Conservation (phyloP, 2,113 vertebrate genomes). For the Centrocercus urophasianus region DNA sequence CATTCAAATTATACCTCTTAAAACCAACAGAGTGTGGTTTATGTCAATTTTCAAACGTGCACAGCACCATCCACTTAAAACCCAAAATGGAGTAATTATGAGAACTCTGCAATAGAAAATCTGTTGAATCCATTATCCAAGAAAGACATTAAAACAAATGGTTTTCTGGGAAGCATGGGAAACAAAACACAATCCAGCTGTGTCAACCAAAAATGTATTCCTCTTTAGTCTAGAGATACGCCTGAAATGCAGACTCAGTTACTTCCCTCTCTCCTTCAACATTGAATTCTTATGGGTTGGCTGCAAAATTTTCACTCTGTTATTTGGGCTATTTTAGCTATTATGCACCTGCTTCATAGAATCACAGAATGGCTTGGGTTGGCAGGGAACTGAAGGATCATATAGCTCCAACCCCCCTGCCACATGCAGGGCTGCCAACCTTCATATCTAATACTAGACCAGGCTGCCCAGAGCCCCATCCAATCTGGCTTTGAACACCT, state of each 20-base stretch:
- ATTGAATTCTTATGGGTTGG: neutral
- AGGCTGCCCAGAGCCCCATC: too few relatives aligned
- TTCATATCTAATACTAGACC: too few relatives aligned
- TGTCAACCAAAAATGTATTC: neutral
- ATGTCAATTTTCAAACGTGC: neutral
- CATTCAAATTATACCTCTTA: neutral
- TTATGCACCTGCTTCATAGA: neutral
- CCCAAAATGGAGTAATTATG: neutral
- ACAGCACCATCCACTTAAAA: neutral
- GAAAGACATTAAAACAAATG: neutral
- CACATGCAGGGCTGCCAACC: too few relatives aligned
- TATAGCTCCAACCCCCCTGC: too few relatives aligned
- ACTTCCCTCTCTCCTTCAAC: neutral
- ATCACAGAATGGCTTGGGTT: too few relatives aligned
- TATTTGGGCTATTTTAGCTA: neutral
- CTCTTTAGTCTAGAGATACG: neutral
- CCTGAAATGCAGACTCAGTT: neutral
- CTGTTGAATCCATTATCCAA: fast-evolving
- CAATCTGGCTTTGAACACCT: too few relatives aligned
- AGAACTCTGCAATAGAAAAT: neutral
- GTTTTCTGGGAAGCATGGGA: neutral
- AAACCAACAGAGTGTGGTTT: neutral
- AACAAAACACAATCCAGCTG: neutral
- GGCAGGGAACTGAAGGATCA: too few relatives aligned
- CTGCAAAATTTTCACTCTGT: neutral